phyloP scores from a whole-genome alignment of 2,797 vertebrate genomes.

The Crossoptilon crossoptilon region DNA sequence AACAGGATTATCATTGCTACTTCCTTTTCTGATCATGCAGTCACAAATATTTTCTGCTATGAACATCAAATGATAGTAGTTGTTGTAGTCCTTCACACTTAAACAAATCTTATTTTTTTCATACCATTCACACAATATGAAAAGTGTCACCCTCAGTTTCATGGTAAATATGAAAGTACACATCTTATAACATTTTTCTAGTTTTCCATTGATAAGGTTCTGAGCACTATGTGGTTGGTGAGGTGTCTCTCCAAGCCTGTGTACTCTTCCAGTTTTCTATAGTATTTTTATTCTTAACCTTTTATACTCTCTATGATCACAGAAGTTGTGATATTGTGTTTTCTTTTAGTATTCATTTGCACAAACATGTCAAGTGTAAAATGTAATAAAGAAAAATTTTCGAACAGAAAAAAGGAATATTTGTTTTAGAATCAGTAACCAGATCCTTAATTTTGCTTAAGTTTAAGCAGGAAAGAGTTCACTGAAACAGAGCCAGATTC shows the following conservation, averaged over 20 bases:
- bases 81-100: neutral
- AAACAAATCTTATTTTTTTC: neutral
- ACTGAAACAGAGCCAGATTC: conserved; percentile 7
- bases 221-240: neutral
- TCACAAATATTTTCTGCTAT: neutral
- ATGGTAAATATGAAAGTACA: neutral
- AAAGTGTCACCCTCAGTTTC: neutral
- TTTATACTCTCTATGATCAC: neutral
- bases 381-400: conserved; percentile 7
- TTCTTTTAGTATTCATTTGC: conserved; percentile 6
- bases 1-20: neutral
- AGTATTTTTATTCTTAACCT: conserved; percentile 14
- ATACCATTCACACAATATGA: neutral
- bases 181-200: neutral
- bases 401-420: neutral
- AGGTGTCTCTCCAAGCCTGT: neutral
- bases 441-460: conserved; percentile 20
- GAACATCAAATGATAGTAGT: neutral
- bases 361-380: neutral
- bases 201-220: neutral
- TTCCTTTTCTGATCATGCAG: neutral
- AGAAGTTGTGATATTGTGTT: neutral
- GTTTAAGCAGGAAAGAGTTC: neutral
- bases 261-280: neutral
- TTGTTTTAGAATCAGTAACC: conserved; percentile 40